Evolutionary conservation across 1,140 invertebrate genomes (phyloP).

Genomic region (Panonychus citri): DNA sequence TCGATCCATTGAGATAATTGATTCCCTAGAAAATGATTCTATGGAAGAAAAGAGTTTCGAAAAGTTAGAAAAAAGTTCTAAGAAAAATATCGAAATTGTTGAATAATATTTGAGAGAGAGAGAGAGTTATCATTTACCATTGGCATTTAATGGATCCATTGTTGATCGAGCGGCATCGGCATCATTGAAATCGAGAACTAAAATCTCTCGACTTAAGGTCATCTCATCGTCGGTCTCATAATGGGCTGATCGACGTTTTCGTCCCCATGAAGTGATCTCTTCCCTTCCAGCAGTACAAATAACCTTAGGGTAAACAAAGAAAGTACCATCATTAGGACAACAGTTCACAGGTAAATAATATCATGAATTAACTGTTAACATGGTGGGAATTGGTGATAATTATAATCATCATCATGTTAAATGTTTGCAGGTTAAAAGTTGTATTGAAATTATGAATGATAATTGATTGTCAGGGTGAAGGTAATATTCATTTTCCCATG

Average conservation of each 20-base stretch:
- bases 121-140: constrained; percentile 2
- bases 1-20: constrained; percentile 39
- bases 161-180: constrained; percentile 23
- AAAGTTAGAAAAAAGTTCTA: neutral
- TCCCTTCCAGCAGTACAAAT: constrained; percentile 57
- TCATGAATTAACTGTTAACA: too few relatives aligned
- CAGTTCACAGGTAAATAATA: too few relatives aligned
- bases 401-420: too few relatives aligned
- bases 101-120: neutral
- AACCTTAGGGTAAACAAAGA: constrained; percentile 21
- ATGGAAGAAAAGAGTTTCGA: neutral
- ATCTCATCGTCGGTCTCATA: constrained; percentile 42
- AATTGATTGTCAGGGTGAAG: too few relatives aligned
- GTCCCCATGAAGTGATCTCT: constrained; percentile 65
- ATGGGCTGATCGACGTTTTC: constrained; percentile 45
- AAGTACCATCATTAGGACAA: too few relatives aligned
- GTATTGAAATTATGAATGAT: too few relatives aligned
- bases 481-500: too few relatives aligned
- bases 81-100: neutral
- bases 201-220: constrained; percentile 76
- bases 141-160: constrained; percentile 2
- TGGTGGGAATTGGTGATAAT: too few relatives aligned
- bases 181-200: constrained; percentile 71
- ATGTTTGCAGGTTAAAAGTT: too few relatives aligned
- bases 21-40: neutral